These are phyloP conservation scores for Dorcus parallelipipedus DNA, from an alignment of 2,888 invertebrate genomes.

Conservation along the genomic window DNA sequence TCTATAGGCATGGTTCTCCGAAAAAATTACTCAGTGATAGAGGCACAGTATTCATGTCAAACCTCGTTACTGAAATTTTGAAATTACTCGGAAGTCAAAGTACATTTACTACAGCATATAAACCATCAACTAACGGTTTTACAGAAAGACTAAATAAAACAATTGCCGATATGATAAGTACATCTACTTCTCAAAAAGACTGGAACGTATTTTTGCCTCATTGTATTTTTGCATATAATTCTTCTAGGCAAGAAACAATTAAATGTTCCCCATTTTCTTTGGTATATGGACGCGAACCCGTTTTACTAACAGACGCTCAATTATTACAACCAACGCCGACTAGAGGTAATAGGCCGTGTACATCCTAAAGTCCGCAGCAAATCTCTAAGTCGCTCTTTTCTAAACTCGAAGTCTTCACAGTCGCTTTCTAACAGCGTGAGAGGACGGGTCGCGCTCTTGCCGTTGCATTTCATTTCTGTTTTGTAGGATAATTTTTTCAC, in stretches of 20 bases:
- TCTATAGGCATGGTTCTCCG: not conserved
- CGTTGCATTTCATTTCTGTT: too few species aligned
- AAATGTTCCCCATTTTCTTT: not conserved
- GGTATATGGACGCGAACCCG: conserved; percentile 3
- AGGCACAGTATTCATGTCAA: not conserved
- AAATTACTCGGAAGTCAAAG: conserved; percentile 6
- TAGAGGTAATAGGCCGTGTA: too few species aligned
- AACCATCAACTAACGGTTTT: conserved; percentile 8
- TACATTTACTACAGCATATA: conserved; percentile 2
- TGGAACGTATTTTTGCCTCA: not conserved
- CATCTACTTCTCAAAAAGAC: not conserved
- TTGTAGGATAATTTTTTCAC: too few species aligned
- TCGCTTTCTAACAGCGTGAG: too few species aligned
- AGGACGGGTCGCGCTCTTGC: too few species aligned
- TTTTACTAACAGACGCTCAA: not conserved
- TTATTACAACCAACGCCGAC: too few species aligned
- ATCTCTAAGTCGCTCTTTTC: too few species aligned
- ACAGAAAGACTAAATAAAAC: conserved; percentile 15
- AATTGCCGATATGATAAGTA: conserved; percentile 3
- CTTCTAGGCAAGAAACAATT: too few species aligned
- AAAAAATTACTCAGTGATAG: not conserved
- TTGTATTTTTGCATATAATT: not conserved
- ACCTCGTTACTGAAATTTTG: conserved; percentile 1
- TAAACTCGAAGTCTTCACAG: too few species aligned
- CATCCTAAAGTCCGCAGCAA: too few species aligned